Percentiles rank a stretch among this genome's conserved stretches.
These are phyloP conservation scores for Hestina assimilis DNA, from an alignment of 1,140 invertebrate species.

Conservation along the genomic window DNA sequence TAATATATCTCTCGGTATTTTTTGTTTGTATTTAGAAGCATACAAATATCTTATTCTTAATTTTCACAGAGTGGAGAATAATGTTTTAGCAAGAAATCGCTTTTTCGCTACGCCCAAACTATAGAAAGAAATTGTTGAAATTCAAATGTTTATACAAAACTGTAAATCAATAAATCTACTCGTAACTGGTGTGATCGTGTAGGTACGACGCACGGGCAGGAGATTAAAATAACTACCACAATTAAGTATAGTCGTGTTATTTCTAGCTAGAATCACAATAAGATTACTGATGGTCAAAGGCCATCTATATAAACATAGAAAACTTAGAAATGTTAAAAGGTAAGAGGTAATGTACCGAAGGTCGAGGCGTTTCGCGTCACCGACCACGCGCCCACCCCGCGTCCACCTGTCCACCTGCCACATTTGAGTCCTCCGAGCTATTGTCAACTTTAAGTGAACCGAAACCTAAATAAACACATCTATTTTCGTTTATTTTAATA, in stretches of 20 bases:
- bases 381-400: slow-evolving; percentile 3
- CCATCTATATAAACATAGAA: slow-evolving; percentile 15
- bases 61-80: too few species aligned
- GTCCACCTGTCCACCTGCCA: slow-evolving; percentile 11
- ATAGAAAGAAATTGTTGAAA: too few species aligned
- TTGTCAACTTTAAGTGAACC: not conserved
- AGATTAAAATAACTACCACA: not conserved
- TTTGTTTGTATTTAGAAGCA: too few species aligned
- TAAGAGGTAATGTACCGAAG: slow-evolving; percentile 14
- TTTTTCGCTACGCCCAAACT: too few species aligned
- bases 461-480: not conserved
- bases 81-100: too few species aligned
- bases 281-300: slow-evolving; percentile 21
- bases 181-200: not conserved
- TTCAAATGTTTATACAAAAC: too few species aligned
- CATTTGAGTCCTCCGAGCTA: not conserved
- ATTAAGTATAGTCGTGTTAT: not conserved
- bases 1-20: too few species aligned
- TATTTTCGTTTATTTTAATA: not conserved
- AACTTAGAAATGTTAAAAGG: slow-evolving; percentile 19
- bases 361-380: slow-evolving; percentile 29
- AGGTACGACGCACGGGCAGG: not conserved
- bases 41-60: too few species aligned
- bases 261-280: not conserved
- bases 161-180: too few species aligned